Evolutionary conservation across 2,888 invertebrate species (phyloP), one percentile per base, ranked within the genome.

Genomic region (Hyposoter didymator): DNA sequence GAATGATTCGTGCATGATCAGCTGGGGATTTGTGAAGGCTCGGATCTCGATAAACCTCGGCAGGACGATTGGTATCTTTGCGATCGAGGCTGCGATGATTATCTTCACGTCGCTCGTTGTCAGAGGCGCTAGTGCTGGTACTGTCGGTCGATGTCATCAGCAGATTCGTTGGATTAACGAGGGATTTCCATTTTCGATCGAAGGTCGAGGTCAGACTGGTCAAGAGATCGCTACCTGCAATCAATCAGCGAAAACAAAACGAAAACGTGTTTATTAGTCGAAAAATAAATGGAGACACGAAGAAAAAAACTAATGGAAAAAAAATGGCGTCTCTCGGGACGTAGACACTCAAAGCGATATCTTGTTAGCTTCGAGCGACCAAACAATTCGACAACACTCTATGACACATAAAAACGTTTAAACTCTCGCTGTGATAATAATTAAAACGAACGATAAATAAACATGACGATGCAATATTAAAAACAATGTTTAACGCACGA

Each of bases 141-240:
- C 82, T 83, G 19, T 88, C 88, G 22, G 82, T 76, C 72, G 89
- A 88, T 62, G 88, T 86, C 80, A 86, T 87, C n/a, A 87, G 49
- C n/a, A 89, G 90, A 83, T 88, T 89, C 82, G 91, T 89, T 82
- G 96, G 95, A 94, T 96, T 96, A 92, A 97, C 95, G 91, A 97
- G 94, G 91, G 96, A 96, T 90, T 96, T 96, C 94, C 97, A 95
- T 94, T 98, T 98, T 92, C 97, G 96, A 94, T 98, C 98, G 94
- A 98, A 96, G 84, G 97, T 97, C 92, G 97, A 97, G 90, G 97
- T 98, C 93, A 98, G 96, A 90, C 96, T 96, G 93, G 97, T 96
- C 94, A 98, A 95, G 90, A 98, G 96, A 95, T 98, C 97, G 92
- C 97, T 96, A 94, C 97, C 98, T 98, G 95, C 80, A 95, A 95